Evolutionary conservation across 2,797 vertebrate genomes (phyloP), one percentile per base, ranked within the genome.

Genomic region (Anniella stebbinsi): DNA sequence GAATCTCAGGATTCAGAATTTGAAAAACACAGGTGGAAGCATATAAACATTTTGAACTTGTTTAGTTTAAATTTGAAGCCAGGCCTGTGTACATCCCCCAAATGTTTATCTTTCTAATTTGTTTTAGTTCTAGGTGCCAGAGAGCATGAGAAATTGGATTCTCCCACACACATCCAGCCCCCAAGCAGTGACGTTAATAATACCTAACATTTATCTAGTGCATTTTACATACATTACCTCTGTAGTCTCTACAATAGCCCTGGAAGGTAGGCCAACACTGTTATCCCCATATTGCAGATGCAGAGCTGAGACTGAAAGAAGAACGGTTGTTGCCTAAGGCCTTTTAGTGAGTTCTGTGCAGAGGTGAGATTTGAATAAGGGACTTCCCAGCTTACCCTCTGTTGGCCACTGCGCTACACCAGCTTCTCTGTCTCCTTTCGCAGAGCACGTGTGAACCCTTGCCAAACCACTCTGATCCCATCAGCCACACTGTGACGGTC

Each of bases 401-500:
- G 1, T 60, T 33, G 18, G 41, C 38, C n/a, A 3, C 11, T 67
- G 1, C 8, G 2, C 70, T 75, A 57, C 70, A 38, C 84, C 51
- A 60, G 3, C n/a, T 91, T 80, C n/a, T 63, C 66, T 76, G 82
- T 33, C 38, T 45, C 72, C 83, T 8, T 86, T 90, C 57, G 2
- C 97, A 99, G 99, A 99, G 98, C 96, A 98, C 98, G 89, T 99
- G 99, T 84, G 98, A 99, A 95, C 98, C 98, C 0, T 97, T 99
- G 97, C 98, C 98, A 73, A 99, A 99, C 96, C 99, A 99, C 96
- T 98, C 99, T 0, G 99, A 99, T 97, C 98, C 98, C 96, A 98
- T 99, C 97, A 99, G 99, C 98, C 98, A 99, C 98, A 99, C 98
- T 89, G 98, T 99, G 98, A 98, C 97, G 0, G 98, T 99, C 95